Evolutionary conservation across 2,888 invertebrate species (phyloP), one percentile per base, ranked within the genome.

Genomic region (Melikaiella ostensackeni): DNA sequence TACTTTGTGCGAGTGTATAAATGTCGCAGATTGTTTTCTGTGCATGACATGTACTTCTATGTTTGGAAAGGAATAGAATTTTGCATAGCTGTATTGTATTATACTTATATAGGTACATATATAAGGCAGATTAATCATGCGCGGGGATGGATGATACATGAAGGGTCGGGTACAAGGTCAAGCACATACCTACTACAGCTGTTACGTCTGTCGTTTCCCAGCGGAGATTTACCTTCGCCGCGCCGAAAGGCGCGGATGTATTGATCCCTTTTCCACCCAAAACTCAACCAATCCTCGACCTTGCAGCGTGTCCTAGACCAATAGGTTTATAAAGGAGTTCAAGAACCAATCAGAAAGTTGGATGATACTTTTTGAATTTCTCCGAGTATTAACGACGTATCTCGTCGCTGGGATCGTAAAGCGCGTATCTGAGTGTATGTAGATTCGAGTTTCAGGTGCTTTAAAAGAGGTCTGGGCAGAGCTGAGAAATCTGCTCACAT

Each of bases 201-300:
- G 79, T 79, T 78, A 78, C 78, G 38, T 57, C 64, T 76, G 76
- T 70, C 42, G 62, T 61, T 77, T 76, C 79, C 77, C 76, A 74
- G 74, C 75, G 77, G 76, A 79, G 80, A 81, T 81, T 80, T 81
- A 86, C 86, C 85, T 87, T 85, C 84, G 81, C 84, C 83, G 76
- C 82, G 84, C 84, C 79, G 84, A 85, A 86, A 80, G 86, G 84
- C 82, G 85, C 83, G 85, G 84, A 87, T 81, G 89, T 89, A 89
- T 89, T 86, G 89, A 89, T 89, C 89, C 83, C 85, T 84, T 85
- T 86, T 86, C 84, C 81, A 81, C 84, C 84, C 84, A 80, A 82
- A 86, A 86, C 84, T 82, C 85, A 84, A 84, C 88, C 87, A 88
- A 89, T 86, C 87, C 64, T 46, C 42, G 42, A 24, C 13, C 38